A percentile compares a stretch with the other conserved stretches of the same genome.
These are phyloP conservation scores for Erpetoichthys calabaricus DNA, from an alignment of 2,797 vertebrate species.

Conservation along the genomic window DNA sequence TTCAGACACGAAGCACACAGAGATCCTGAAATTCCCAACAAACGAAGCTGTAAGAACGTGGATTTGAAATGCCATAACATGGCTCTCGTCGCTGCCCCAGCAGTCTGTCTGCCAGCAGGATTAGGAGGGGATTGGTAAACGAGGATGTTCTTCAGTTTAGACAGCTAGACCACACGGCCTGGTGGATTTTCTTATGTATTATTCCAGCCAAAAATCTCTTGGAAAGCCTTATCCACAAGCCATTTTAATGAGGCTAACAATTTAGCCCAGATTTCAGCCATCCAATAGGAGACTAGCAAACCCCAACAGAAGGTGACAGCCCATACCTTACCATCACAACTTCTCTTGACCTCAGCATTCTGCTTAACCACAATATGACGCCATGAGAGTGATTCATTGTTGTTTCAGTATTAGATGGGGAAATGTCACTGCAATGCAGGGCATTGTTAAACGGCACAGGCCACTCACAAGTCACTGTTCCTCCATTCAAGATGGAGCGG, in stretches of 20 bases:
- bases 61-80: too few relatives aligned
- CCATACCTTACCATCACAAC: constrained; percentile 24
- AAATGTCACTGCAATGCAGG: constrained; percentile 34
- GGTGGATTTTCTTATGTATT: background rate
- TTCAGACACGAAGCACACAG: too few relatives aligned
- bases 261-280: background rate
- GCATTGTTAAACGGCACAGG: constrained; percentile 19
- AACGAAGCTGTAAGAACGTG: too few relatives aligned
- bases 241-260: background rate
- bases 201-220: constrained; percentile 1
- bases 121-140: too few relatives aligned
- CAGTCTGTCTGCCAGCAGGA: too few relatives aligned
- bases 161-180: constrained; percentile 2
- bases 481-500: too few relatives aligned
- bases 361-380: constrained; percentile 32
- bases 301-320: constrained; percentile 10
- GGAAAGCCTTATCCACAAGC: constrained; percentile 1
- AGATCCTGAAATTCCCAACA: too few relatives aligned
- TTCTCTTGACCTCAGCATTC: constrained; percentile 18
- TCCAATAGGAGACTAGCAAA: background rate
- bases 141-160: too few relatives aligned
- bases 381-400: constrained; percentile 16
- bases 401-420: constrained; percentile 20
- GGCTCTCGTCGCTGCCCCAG: too few relatives aligned
- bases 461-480: too few relatives aligned